Base-by-base conservation (phyloP, 2,797 vertebrate species). In the Crocidura indochinensis region DNA sequence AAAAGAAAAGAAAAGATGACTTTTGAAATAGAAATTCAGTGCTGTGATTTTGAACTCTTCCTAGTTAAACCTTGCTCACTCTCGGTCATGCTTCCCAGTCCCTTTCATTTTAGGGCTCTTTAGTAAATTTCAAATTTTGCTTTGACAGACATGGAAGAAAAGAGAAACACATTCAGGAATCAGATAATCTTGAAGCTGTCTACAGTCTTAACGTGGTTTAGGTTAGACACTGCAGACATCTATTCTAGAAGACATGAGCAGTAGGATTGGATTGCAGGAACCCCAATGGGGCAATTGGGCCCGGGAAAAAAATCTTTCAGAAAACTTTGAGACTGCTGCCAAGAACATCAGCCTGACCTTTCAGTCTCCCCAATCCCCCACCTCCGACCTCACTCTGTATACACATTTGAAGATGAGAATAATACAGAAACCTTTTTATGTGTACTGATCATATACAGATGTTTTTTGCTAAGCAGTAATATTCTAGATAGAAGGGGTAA, bases 41-140 rank as follows among this genome's bases (percentile, higher is more conserved):
- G 47, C 11, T 68, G 15, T 69, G 69, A 87, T 80, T 31, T 31
- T 91, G 71, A 93, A 24, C 47, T 49, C 24, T 74, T 68, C 75
- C 27, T 38, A 68, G 11, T 22, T 26, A 2, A 27, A 10, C 44
- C 53, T 85, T 77, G 29, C 73, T 80, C 56, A 85, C 74, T 31
- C 6, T 29, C 26, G 9, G 12, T 46, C 1, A 15, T 88, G 73
- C 64, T 91, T 85, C 15, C 38, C 31, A 78, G 38, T 38, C 53
- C 47, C n/a, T 56, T 91, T 89, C 15, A 11, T 94, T 80, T 85
- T 80, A 15, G 44, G 60, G 17, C 29, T 22, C 60, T 20, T 76
- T 29, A 27, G 7, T 89, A 91, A 65, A 74, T 83, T 95, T 92
- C 46, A 87, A 6, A 77, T 27, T 82, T 84, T 67, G 1, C 46